Conservation (phyloP, 2,888 invertebrate species). For the Epicampocera succincta region DNA sequence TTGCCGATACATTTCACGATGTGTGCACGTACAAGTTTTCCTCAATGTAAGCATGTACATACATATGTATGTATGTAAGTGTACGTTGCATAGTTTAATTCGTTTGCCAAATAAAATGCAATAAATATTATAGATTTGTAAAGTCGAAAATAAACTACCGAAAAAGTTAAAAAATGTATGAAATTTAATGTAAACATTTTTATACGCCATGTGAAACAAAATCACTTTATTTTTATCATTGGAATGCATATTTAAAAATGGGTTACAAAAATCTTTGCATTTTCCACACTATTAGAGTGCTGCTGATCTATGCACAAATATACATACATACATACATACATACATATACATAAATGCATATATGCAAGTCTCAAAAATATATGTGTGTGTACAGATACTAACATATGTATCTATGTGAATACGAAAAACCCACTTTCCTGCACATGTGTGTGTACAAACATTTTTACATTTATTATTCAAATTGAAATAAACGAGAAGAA, state of each 20-base stretch:
- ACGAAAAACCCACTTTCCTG: no score
- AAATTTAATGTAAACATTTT: slow-evolving; percentile 58
- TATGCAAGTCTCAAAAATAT: neutral
- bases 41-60: slow-evolving; percentile 1
- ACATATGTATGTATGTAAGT: slow-evolving; percentile 8
- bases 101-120: slow-evolving; percentile 56
- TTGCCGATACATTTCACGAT: slow-evolving; percentile 11
- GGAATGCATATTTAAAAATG: slow-evolving; percentile 30
- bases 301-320: neutral
- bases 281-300: slow-evolving; percentile 58
- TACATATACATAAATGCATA: neutral
- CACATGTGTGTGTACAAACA: no score
- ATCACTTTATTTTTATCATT: slow-evolving; percentile 40
- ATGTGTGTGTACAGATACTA: neutral
- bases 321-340: neutral
- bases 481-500: slow-evolving; percentile 10
- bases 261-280: slow-evolving; percentile 55
- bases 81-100: slow-evolving; percentile 25
- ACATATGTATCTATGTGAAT: neutral
- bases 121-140: slow-evolving; percentile 68
- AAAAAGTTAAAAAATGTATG: slow-evolving; percentile 42
- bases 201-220: slow-evolving; percentile 52
- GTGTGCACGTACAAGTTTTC: neutral
- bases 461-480: neutral
- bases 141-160: slow-evolving; percentile 50